Conservation (phyloP, 2,113 vertebrate species). For the Triplophysa dalaica region DNA sequence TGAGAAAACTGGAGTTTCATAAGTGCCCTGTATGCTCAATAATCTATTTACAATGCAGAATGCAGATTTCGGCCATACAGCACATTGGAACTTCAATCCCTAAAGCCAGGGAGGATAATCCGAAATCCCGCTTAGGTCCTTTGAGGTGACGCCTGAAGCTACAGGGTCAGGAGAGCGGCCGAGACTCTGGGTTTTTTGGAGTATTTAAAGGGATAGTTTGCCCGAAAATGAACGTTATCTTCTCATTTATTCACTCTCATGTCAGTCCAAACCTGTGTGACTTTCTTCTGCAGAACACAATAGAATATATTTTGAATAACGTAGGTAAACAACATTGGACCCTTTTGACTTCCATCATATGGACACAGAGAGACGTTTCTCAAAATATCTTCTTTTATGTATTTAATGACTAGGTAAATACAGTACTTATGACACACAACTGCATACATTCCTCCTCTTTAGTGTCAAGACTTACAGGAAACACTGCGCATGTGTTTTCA, state of each 20-base stretch:
- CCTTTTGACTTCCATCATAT: too few species aligned
- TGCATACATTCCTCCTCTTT: neutral
- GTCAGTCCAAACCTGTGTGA: too few species aligned
- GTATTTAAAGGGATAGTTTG: too few species aligned
- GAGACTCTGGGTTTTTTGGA: neutral
- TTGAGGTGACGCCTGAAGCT: slow-evolving; percentile 22
- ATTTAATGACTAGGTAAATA: too few species aligned
- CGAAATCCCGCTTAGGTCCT: slow-evolving; percentile 56
- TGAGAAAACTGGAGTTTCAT: slow-evolving; percentile 28
- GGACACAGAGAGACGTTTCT: too few species aligned
- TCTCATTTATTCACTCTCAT: too few species aligned
- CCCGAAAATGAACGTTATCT: too few species aligned
- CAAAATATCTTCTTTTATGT: too few species aligned
- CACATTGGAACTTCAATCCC: slow-evolving; percentile 56
- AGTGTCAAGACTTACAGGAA: neutral
- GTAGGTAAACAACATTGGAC: too few species aligned
- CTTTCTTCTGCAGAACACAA: too few species aligned
- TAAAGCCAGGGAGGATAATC: slow-evolving; percentile 57
- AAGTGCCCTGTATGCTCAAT: slow-evolving; percentile 48
- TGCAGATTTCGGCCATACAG: slow-evolving; percentile 58
- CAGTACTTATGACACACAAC: too few species aligned
- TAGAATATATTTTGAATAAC: too few species aligned
- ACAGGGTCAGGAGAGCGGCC: slow-evolving; percentile 21
- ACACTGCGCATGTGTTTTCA: slow-evolving; percentile 22
- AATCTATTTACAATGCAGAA: slow-evolving; percentile 57